Percentiles rank a stretch among this genome's conserved stretches.
Evolutionary conservation across 2,888 invertebrate genomes (phyloP).

Genomic region (Sarcophaga carnaria): DNA sequence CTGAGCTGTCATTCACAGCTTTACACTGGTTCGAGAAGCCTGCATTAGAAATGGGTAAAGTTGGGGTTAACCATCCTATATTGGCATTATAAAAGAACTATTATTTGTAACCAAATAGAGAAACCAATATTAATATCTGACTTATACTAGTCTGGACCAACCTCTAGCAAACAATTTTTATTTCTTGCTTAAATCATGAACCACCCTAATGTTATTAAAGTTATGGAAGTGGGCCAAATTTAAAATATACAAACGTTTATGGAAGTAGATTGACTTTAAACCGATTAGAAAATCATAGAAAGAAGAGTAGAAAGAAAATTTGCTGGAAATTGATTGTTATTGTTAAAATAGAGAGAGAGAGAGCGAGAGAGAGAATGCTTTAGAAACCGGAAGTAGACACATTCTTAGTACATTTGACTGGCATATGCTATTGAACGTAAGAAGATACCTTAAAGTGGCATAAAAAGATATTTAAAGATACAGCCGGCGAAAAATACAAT

Average conservation of each 20-base stretch:
- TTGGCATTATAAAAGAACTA: too few relatives aligned
- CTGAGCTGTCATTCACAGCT: too few relatives aligned
- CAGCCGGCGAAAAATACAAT: too few relatives aligned
- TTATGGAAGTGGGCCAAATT: neutral
- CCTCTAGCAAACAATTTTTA: neutral
- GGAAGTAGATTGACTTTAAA: neutral
- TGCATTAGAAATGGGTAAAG: too few relatives aligned
- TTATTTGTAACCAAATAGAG: too few relatives aligned
- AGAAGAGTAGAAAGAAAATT: neutral
- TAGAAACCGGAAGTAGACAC: neutral
- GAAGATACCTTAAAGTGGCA: neutral
- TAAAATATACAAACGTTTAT: neutral
- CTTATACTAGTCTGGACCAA: too few relatives aligned
- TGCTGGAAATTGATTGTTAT: neutral
- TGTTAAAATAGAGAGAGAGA: neutral
- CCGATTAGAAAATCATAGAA: neutral
- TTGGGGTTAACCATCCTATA: too few relatives aligned
- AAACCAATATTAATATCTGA: accelerated
- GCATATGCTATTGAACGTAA: neutral
- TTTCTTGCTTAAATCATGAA: neutral
- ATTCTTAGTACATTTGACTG: neutral
- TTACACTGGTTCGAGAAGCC: too few relatives aligned
- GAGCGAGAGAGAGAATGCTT: neutral
- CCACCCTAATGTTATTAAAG: neutral
- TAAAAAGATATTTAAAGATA: neutral